Base-by-base conservation (phyloP, 2,797 vertebrate species). In the Alosa sapidissima region DNA sequence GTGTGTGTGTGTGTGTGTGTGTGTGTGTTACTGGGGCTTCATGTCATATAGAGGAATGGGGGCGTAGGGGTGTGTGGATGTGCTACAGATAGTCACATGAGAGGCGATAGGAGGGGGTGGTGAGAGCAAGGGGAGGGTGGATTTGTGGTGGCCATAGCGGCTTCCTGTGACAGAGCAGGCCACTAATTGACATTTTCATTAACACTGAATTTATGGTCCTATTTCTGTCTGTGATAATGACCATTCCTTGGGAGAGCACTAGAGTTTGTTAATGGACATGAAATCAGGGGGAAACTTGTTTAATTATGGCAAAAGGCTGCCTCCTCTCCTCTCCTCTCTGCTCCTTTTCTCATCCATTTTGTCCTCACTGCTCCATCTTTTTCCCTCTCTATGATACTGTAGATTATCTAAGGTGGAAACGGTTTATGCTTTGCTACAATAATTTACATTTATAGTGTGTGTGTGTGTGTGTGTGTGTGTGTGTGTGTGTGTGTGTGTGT, bases 121-220 rank as follows among this genome's bases (percentile, higher is more conserved):
- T 60, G n/a, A 84, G 82, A 85, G 72, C 36, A 21, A 78, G 72
- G 72, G 72, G 16, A 78, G 41, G 36, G 60, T 65, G 51, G 21
- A 81, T 84, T 83, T 84, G 83, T 83, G 87, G 91, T 90, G 92
- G 91, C 90, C 90, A 90, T 92, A 96, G 96, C 96, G 95, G 94
- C 95, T 94, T 91, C 91, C 90, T 88, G 91, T 96, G 96, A 97
- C 95, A 94, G 95, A 96, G 94, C 92, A 93, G 92, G 87, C 92
- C 92, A 94, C 95, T 95, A 95, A 96, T 95, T 97, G 97, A 97
- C 97, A 96, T 96, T 97, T 97, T 97, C 96, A 97, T 97, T 97
- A 97, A 97, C 93, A 90, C 93, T 92, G 94, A 96, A 97, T 98
- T 96, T 97, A 97, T 97, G 95, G 94, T 94, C 96, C 96, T 96